Percentiles rank a stretch among this genome's conserved stretches.
These are phyloP conservation scores for Nomada fabriciana DNA, from an alignment of 2,888 invertebrate genomes.

Conservation along the genomic window DNA sequence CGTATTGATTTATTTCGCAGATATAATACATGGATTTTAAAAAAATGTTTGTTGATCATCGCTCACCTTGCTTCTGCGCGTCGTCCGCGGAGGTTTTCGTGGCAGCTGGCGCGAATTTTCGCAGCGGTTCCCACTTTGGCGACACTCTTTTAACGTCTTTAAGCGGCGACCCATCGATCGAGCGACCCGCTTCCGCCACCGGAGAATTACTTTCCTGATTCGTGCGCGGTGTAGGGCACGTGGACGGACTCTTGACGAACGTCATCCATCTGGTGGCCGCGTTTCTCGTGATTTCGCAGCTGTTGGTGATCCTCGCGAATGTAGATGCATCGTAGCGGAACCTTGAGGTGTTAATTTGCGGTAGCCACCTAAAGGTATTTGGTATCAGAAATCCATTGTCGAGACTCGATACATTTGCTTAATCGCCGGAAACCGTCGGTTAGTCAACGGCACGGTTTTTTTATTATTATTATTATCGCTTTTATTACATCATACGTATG, in stretches of 20 bases:
- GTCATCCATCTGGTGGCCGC: slow-evolving; percentile 73
- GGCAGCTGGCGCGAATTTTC: slow-evolving; percentile 66
- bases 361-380: slow-evolving; percentile 66
- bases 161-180: slow-evolving; percentile 20
- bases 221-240: slow-evolving; percentile 63
- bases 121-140: slow-evolving; percentile 70
- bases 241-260: slow-evolving; percentile 72
- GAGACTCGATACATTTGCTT: slow-evolving; percentile 39
- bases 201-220: slow-evolving; percentile 60
- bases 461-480: slow-evolving; percentile 19
- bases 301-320: slow-evolving; percentile 64
- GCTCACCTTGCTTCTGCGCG: slow-evolving; percentile 48
- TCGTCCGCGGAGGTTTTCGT: slow-evolving; percentile 25
- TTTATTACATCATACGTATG: slow-evolving; percentile 13
- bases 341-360: slow-evolving; percentile 67
- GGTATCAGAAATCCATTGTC: slow-evolving; percentile 60
- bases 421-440: slow-evolving; percentile 54
- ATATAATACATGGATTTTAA: not conserved
- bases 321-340: slow-evolving; percentile 70
- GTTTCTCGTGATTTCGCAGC: slow-evolving; percentile 58
- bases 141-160: slow-evolving; percentile 45
- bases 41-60: not conserved
- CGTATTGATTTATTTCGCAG: too few relatives aligned
- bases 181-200: slow-evolving; percentile 16
- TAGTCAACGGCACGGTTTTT: slow-evolving; percentile 29